A percentile compares a stretch with the other conserved stretches of the same genome.
Evolutionary conservation across 1,140 invertebrate genomes (phyloP).

Genomic region (Orchesella cincta): DNA sequence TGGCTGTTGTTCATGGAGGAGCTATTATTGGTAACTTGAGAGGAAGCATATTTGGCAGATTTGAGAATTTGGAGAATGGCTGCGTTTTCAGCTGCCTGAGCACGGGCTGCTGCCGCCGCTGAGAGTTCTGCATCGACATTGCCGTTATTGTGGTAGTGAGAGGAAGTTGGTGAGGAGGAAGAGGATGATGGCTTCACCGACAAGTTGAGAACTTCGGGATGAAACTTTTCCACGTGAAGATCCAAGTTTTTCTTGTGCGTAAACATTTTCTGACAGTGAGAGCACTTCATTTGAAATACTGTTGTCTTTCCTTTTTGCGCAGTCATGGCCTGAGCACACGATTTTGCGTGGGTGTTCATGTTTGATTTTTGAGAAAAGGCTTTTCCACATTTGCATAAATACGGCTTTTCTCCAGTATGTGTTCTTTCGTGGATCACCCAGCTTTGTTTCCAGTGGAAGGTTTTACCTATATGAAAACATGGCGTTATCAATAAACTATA

Average conservation of each 20-base stretch:
- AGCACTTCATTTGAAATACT: slow-evolving; percentile 30
- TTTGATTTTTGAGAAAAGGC: slow-evolving; percentile 16
- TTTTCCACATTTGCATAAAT: slow-evolving; percentile 19
- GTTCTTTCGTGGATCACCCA: slow-evolving; percentile 29
- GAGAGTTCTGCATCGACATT: background rate
- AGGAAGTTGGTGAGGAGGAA: slow-evolving; percentile 2
- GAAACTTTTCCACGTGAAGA: slow-evolving; percentile 24
- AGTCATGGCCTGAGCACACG: slow-evolving; percentile 21
- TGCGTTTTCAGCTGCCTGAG: slow-evolving; percentile 13
- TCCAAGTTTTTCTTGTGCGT: slow-evolving; percentile 23
- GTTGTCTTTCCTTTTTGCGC: slow-evolving; percentile 15
- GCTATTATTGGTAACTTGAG: background rate
- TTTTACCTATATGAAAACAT: background rate
- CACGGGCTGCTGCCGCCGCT: background rate
- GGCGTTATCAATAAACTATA: no score
- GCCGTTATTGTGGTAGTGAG: background rate
- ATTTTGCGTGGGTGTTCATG: slow-evolving; percentile 27
- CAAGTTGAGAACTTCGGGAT: slow-evolving; percentile 23
- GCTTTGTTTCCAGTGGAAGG: slow-evolving; percentile 28
- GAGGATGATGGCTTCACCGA: background rate
- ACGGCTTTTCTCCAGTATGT: slow-evolving; percentile 25
- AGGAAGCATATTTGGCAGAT: background rate
- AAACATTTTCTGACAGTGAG: slow-evolving; percentile 30
- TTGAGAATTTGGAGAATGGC: slow-evolving; percentile 8
- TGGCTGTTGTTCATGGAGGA: no score